Conservation (phyloP, 2,797 vertebrate genomes). For the Coregonus ussuriensis region DNA sequence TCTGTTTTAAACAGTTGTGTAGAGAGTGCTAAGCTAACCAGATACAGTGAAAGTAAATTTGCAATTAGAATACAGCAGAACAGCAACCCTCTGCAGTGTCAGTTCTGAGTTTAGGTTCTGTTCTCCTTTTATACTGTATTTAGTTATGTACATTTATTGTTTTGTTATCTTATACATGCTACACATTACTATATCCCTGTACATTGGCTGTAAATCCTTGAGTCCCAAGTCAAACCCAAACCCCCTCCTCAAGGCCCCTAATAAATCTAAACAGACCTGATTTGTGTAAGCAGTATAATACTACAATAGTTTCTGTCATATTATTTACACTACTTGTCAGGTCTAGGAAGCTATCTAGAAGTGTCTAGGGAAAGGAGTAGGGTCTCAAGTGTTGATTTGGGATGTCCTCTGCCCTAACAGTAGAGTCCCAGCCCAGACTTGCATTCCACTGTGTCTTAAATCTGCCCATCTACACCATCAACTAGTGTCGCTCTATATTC, state of each 20-base stretch:
- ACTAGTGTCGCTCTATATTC: not conserved
- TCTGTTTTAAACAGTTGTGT: not conserved
- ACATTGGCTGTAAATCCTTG: not conserved
- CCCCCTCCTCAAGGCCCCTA: not conserved
- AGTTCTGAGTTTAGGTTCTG: not conserved
- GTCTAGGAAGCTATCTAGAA: not conserved
- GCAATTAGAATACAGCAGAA: not conserved
- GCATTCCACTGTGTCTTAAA: not conserved
- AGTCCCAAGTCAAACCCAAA: not conserved
- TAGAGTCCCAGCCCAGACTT: not conserved
- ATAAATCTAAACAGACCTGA: not conserved
- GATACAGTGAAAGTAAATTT: not conserved
- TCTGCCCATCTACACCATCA: slow-evolving; percentile 1
- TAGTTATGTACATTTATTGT: not conserved
- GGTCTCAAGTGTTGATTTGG: not conserved
- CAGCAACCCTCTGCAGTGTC: not conserved
- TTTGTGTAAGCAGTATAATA: not conserved
- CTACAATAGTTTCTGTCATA: not conserved
- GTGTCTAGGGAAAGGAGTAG: not conserved
- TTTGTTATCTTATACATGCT: not conserved
- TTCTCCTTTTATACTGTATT: not conserved
- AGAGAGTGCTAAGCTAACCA: not conserved
- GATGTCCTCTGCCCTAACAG: not conserved
- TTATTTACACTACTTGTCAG: not conserved
- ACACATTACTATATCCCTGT: not conserved